A percentile compares a stretch with the other conserved stretches of the same genome.
Conservation (phyloP, 1,140 invertebrate species). For the Heliconius eleuchia region DNA sequence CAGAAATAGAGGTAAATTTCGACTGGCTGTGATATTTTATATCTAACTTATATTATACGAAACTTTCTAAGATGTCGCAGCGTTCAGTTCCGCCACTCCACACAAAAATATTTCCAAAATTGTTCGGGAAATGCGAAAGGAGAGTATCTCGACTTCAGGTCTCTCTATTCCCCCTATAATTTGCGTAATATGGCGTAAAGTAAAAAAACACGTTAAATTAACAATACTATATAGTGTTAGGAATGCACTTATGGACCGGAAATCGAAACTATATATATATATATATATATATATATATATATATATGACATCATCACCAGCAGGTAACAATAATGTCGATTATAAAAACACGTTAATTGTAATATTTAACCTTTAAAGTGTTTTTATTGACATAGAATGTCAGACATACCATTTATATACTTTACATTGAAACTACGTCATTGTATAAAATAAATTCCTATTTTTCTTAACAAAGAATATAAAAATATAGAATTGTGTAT, state of each 20-base stretch:
- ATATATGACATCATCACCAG: background rate
- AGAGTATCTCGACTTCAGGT: too few relatives aligned
- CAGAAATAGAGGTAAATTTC: too few relatives aligned
- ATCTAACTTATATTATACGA: too few relatives aligned
- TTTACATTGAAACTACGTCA: conserved; percentile 2
- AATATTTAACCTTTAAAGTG: conserved; percentile 3
- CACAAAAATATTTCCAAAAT: too few relatives aligned
- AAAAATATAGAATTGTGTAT: background rate
- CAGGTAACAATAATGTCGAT: background rate
- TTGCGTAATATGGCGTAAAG: too few relatives aligned
- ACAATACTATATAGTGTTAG: background rate
- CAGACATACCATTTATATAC: background rate
- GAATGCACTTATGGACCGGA: background rate
- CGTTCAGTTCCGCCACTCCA: too few relatives aligned
- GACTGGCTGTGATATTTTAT: too few relatives aligned
- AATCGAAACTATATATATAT: background rate
- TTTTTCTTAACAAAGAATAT: background rate
- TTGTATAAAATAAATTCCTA: background rate
- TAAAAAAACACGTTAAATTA: too few relatives aligned
- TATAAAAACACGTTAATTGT: conserved; percentile 7
- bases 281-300: too few relatives aligned
- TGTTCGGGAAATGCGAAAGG: too few relatives aligned
- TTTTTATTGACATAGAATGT: conserved; percentile 4
- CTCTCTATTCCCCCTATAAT: too few relatives aligned
- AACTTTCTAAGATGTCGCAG: too few relatives aligned